Conservation (phyloP, 2,797 vertebrate genomes). For the Chiloscyllium punctatum region DNA sequence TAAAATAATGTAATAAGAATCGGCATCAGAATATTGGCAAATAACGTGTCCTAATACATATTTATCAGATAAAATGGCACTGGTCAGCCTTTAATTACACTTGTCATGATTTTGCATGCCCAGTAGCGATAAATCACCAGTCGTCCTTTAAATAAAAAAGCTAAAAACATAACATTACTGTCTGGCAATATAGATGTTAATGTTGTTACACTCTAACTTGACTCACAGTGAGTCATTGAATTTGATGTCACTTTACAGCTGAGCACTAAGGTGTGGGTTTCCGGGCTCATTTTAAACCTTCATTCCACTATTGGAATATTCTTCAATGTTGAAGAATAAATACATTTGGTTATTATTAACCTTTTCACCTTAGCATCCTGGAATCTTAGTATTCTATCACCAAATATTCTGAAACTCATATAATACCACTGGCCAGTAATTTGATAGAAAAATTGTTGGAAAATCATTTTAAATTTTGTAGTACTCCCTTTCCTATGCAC, state of each 20-base stretch:
- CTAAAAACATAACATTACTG: constrained; percentile 27
- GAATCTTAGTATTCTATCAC: constrained; percentile 32
- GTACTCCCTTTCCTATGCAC: not conserved
- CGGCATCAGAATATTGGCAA: not conserved
- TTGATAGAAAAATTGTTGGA: constrained; percentile 29
- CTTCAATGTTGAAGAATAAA: constrained; percentile 17
- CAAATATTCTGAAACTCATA: constrained; percentile 18
- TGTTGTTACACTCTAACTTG: constrained; percentile 30
- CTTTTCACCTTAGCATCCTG: constrained; percentile 29
- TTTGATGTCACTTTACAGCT: constrained; percentile 36
- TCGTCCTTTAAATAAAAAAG: constrained; percentile 16
- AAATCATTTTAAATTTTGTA: constrained; percentile 29
- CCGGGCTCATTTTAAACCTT: constrained; percentile 36
- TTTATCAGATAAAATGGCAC: constrained; percentile 16
- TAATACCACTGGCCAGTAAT: constrained; percentile 10
- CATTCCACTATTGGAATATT: constrained; percentile 13
- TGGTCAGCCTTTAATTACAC: constrained; percentile 32
- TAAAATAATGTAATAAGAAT: constrained; percentile 2
- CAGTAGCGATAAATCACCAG: not conserved
- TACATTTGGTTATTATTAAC: constrained; percentile 40
- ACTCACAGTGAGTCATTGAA: constrained; percentile 35
- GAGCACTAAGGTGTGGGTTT: constrained; percentile 32
- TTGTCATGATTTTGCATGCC: constrained; percentile 4
- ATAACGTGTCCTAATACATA: not conserved
- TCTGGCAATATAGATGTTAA: constrained; percentile 38